phyloP scores from a whole-genome alignment of 2,113 vertebrate species.

The Tiliqua scincoides region DNA sequence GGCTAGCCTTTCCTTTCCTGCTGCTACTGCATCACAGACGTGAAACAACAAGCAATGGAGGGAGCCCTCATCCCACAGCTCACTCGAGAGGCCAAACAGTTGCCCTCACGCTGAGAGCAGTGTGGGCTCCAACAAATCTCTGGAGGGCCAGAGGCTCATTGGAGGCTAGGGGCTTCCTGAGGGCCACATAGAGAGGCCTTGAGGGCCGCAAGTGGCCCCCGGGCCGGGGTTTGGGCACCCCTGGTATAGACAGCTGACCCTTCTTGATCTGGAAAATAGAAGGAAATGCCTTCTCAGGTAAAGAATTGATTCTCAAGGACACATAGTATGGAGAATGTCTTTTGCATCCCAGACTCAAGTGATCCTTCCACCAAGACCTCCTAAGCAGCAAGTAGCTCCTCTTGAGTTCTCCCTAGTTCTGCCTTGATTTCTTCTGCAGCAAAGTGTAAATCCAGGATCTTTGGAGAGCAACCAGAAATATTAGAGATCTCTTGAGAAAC shows the following conservation, averaged over 20 bases:
- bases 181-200: too few species aligned
- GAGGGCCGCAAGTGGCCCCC: too few species aligned
- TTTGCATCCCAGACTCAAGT: neutral
- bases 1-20: too few species aligned
- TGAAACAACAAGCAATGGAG: too few species aligned
- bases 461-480: neutral
- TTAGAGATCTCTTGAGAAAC: constrained; percentile 10
- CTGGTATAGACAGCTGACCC: neutral
- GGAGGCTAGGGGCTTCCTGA: too few species aligned
- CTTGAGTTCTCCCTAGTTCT: neutral
- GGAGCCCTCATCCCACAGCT: too few species aligned
- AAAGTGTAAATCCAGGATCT: neutral
- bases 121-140: too few species aligned
- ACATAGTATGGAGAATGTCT: neutral
- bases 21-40: too few species aligned
- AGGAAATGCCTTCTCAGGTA: neutral
- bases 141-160: too few species aligned
- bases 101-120: too few species aligned
- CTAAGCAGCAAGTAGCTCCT: neutral
- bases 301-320: neutral
- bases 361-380: neutral
- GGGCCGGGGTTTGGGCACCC: too few species aligned
- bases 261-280: neutral
- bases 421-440: neutral
- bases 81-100: too few species aligned